Evolutionary conservation across 2,113 vertebrate species (phyloP).

Genomic region (Indri indri): DNA sequence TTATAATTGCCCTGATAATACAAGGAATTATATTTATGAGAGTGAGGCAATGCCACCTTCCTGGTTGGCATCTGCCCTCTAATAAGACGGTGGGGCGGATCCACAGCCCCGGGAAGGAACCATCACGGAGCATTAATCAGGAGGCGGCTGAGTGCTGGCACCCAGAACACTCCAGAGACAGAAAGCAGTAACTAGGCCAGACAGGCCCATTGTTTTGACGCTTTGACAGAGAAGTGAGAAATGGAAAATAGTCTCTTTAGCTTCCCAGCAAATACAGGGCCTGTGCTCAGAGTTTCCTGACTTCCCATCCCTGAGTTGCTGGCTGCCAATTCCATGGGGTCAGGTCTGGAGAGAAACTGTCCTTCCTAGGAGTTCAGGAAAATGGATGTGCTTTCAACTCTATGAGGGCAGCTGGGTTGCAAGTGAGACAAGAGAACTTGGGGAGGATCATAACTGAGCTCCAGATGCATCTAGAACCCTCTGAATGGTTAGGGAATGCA

Average conservation of each 20-base stretch:
- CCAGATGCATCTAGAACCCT: neutral
- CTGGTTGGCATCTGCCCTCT: neutral
- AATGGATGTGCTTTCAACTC: neutral
- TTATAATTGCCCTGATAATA: neutral
- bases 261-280: neutral
- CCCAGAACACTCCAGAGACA: neutral
- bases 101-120: neutral
- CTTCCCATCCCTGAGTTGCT: neutral
- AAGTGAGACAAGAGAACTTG: neutral
- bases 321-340: neutral
- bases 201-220: neutral
- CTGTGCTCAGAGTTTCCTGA: neutral
- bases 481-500: neutral
- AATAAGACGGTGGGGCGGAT: neutral
- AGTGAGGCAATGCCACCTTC: neutral
- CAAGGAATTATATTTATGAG: neutral
- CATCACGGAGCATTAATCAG: neutral
- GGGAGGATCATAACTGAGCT: neutral
- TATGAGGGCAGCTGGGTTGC: neutral
- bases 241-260: neutral
- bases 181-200: slow-evolving; percentile 32
- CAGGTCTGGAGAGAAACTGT: neutral
- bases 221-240: neutral
- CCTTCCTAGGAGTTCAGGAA: neutral
- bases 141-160: neutral